Conservation (phyloP, 1,140 invertebrate species). For the Chelonus insularis region DNA sequence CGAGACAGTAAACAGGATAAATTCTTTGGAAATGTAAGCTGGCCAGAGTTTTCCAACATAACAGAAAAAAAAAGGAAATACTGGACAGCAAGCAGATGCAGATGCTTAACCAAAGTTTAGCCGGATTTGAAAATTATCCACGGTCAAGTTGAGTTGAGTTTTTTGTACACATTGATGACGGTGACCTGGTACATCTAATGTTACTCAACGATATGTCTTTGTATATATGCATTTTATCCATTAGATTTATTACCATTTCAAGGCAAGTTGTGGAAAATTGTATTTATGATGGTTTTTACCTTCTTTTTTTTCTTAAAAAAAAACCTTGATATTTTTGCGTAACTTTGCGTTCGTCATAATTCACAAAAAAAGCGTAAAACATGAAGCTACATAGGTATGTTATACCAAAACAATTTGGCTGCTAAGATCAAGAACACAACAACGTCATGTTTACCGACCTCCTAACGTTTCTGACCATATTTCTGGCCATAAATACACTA, state of each 20-base stretch:
- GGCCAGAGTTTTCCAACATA: neutral
- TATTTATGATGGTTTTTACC: no score
- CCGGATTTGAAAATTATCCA: neutral
- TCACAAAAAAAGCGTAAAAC: no score
- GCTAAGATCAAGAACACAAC: slow-evolving; percentile 30
- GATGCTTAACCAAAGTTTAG: neutral
- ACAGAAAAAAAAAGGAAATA: neutral
- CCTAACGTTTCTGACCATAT: slow-evolving; percentile 55
- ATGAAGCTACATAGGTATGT: no score
- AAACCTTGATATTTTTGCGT: no score
- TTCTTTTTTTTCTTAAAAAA: no score
- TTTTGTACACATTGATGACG: neutral
- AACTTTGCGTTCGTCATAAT: no score
- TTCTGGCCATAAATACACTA: slow-evolving; percentile 53
- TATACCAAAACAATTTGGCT: neutral
- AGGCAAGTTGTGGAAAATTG: no score
- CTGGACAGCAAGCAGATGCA: neutral
- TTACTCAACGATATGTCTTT: neutral
- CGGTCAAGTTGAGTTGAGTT: neutral
- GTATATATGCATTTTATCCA: neutral
- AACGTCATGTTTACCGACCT: slow-evolving; percentile 46
- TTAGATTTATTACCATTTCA: neutral
- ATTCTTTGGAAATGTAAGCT: neutral
- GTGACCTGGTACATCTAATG: neutral
- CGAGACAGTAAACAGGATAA: slow-evolving; percentile 32